Evolutionary conservation across 2,888 invertebrate genomes (phyloP), one percentile per base, ranked within the genome.

Genomic region (Calliscelio sp.): DNA sequence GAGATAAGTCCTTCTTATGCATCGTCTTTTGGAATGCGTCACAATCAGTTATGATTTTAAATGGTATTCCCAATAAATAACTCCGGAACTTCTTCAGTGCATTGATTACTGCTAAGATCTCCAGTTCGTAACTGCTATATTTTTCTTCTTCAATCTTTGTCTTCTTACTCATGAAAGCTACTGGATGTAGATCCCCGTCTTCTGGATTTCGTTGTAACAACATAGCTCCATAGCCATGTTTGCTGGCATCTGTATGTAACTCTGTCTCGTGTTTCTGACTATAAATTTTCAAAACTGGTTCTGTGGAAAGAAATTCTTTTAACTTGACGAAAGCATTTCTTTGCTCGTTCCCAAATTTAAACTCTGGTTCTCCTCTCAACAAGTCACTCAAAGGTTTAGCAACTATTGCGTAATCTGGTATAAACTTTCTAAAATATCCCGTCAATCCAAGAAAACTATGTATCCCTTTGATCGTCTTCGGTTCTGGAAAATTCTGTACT

Each of bases 21-120:
- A 85, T 86, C 0, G 82, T 84, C 14, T 46, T 28, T 41, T 75
- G 71, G 20, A 83, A 83, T 0, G 86, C 81, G 0, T 38, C 35
- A 25, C 81, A 85, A 66, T 86, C 85, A 0, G 75, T 85, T 0
- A 86, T 2, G 2, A 86, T 83, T 22, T 78, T 83, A 46, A 86
- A 85, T 7, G 61, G 14, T 5, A 84, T 70, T 0, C 80, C 81
- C 14, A 82, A 22, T 1, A 84, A 24, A 57, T 86, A 84, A 0
- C 80, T 25, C 11, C 77, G 41, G 32, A 82, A 88, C 38, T 85
- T 85, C 14, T 81, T 81, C 2, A 87, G 14, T 24, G 86, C 85
- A 38, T 84, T 84, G 4, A 88, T 59, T 0, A 88, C 77, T 0
- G 87, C 88, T 16, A 90, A 22, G 0, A 87, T 86, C 44, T 88